Percentiles rank a stretch among this genome's conserved stretches.
Evolutionary conservation across 53 echinoderm and acorn worm genomes (phyloP).

Genomic region (Arbacia lixula): DNA sequence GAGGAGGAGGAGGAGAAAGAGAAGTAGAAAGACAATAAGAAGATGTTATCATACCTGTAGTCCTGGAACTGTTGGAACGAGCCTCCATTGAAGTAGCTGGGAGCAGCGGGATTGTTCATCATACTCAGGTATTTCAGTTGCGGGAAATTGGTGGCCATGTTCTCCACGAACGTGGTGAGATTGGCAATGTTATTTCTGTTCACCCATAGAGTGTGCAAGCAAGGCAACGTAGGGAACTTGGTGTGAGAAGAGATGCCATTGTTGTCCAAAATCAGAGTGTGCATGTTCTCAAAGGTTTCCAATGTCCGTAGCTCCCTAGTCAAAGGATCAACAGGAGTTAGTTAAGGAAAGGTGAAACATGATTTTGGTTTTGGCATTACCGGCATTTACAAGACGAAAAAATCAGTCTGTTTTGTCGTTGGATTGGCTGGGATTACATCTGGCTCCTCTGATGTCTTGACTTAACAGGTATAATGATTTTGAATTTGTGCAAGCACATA

Average conservation of each 20-base stretch:
- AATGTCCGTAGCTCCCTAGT: slow-evolving; percentile 82
- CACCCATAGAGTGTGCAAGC: slow-evolving; percentile 82
- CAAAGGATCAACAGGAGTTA: not conserved
- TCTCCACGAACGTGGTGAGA: slow-evolving; percentile 87
- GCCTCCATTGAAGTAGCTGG: slow-evolving; percentile 97
- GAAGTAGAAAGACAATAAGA: too few species aligned
- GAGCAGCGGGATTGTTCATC: slow-evolving; percentile 98
- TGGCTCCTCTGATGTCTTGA: too few species aligned
- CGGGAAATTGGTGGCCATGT: slow-evolving; percentile 67
- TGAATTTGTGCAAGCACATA: too few species aligned
- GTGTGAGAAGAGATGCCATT: slow-evolving; percentile 83
- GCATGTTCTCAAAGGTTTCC: slow-evolving; percentile 67
- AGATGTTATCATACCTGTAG: slow-evolving; percentile 81
- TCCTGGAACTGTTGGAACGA: slow-evolving; percentile 84
- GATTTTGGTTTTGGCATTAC: not conserved
- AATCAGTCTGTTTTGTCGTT: too few species aligned
- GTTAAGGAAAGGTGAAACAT: slow-evolving; percentile 9
- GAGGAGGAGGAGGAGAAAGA: too few species aligned
- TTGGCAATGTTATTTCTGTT: slow-evolving; percentile 88
- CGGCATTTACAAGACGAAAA: too few species aligned
- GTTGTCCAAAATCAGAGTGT: slow-evolving; percentile 92
- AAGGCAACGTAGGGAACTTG: slow-evolving; percentile 77
- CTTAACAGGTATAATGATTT: too few species aligned
- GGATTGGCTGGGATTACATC: too few species aligned
- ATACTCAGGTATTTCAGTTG: slow-evolving; percentile 83